Evolutionary conservation across 2,113 vertebrate genomes (phyloP).

Genomic region (Andinoacara biseriatus): DNA sequence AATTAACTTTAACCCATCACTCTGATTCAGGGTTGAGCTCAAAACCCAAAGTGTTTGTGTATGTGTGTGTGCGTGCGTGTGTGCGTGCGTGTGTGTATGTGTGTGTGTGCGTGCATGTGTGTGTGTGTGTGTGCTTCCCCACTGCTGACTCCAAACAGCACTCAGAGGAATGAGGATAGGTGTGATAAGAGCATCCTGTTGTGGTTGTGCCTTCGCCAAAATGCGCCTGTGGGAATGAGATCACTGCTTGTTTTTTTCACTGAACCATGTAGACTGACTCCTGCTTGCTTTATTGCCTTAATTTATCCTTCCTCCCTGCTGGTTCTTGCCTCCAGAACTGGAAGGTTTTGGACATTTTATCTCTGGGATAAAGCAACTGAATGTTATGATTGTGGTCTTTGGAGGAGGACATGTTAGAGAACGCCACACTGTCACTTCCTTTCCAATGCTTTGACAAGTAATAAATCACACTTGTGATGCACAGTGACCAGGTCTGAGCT

Average conservation of each 20-base stretch:
- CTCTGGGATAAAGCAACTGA: slow-evolving; percentile 28
- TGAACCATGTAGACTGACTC: slow-evolving; percentile 41
- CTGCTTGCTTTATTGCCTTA: slow-evolving; percentile 28
- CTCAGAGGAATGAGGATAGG: slow-evolving; percentile 40
- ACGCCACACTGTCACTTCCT: neutral
- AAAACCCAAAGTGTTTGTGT: slow-evolving; percentile 3
- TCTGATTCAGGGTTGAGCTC: slow-evolving; percentile 6
- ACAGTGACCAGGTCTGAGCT: slow-evolving; percentile 23
- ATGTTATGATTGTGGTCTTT: slow-evolving; percentile 40
- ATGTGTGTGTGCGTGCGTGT: slow-evolving; percentile 26
- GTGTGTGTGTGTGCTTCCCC: slow-evolving; percentile 21
- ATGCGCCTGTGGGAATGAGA: slow-evolving; percentile 44
- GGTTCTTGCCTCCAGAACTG: neutral
- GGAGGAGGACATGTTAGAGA: neutral
- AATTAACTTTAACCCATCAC: neutral
- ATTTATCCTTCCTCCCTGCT: slow-evolving; percentile 6
- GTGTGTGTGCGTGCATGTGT: slow-evolving; percentile 28
- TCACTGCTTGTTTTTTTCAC: slow-evolving; percentile 51
- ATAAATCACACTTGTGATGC: slow-evolving; percentile 14
- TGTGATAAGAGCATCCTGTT: slow-evolving; percentile 58
- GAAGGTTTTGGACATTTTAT: slow-evolving; percentile 23
- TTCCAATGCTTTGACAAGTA: slow-evolving; percentile 36
- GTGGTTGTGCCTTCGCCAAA: slow-evolving; percentile 40
- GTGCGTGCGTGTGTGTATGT: slow-evolving; percentile 23
- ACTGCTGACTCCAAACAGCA: slow-evolving; percentile 35